A percentile compares a stretch with the other conserved stretches of the same genome.
phyloP scores from a whole-genome alignment of 1,140 invertebrate species.

The Zaprionus tsacasi region DNA sequence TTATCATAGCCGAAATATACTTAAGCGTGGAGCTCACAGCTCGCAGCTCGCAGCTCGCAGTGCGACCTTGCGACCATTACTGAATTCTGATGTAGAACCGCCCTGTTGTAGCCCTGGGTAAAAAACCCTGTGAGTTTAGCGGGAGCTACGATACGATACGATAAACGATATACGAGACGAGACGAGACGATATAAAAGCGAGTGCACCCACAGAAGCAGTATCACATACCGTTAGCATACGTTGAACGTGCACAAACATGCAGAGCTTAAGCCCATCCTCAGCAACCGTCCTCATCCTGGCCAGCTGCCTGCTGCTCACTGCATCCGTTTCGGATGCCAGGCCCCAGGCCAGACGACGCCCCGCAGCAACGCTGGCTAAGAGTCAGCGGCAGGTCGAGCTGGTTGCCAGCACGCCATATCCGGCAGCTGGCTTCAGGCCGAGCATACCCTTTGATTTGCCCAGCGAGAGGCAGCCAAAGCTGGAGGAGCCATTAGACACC shows the following conservation, averaged over 20 bases:
- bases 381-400: slow-evolving; percentile 76
- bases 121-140: too few species aligned
- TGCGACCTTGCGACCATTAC: slow-evolving; percentile 76
- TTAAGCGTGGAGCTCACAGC: slow-evolving; percentile 3
- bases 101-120: not conserved
- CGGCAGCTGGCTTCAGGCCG: slow-evolving; percentile 74
- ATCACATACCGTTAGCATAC: slow-evolving; percentile 69
- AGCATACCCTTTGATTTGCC: slow-evolving; percentile 70
- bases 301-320: slow-evolving; percentile 41
- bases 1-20: slow-evolving; percentile 45
- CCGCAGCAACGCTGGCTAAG: slow-evolving; percentile 27
- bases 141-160: not conserved
- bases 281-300: slow-evolving; percentile 29
- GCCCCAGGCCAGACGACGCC: slow-evolving; percentile 57
- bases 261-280: slow-evolving; percentile 34
- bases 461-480: slow-evolving; percentile 56
- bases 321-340: slow-evolving; percentile 39
- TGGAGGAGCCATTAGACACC: slow-evolving; percentile 50
- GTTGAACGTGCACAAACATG: slow-evolving; percentile 47
- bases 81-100: slow-evolving; percentile 78
- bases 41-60: not conserved
- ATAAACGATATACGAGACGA: not conserved
- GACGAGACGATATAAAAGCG: slow-evolving; percentile 61
- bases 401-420: slow-evolving; percentile 72
- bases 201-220: slow-evolving; percentile 63